A percentile compares a stretch with the other conserved stretches of the same genome.
phyloP scores from a whole-genome alignment of 2,888 invertebrate genomes.

The Nymphalis c-album region DNA sequence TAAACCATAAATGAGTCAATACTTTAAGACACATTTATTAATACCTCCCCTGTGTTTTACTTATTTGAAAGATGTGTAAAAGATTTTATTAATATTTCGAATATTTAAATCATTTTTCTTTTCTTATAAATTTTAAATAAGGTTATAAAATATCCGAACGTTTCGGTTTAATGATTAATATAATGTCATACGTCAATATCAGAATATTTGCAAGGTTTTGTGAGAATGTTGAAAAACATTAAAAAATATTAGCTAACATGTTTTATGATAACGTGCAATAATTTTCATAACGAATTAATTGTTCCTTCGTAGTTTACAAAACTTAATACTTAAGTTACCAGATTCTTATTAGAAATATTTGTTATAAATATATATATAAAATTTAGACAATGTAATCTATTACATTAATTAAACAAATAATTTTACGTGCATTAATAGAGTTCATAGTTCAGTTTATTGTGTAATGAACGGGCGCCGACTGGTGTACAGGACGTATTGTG shows the following conservation, averaged over 20 bases:
- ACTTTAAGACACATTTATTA: no score
- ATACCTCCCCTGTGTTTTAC: no score
- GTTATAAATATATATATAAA: not conserved
- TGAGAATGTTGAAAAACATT: constrained; percentile 52
- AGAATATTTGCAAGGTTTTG: constrained; percentile 40
- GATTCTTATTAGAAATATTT: constrained; percentile 48
- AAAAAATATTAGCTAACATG: constrained; percentile 7
- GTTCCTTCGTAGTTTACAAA: constrained; percentile 17
- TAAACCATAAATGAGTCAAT: not conserved
- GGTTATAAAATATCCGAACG: not conserved
- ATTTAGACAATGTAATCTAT: not conserved
- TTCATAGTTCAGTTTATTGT: constrained; percentile 63
- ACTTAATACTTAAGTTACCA: constrained; percentile 35
- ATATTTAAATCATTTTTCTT: not conserved
- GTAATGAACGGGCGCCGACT: constrained; percentile 36
- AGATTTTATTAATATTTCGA: not conserved
- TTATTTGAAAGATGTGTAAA: no score
- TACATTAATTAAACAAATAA: constrained; percentile 43
- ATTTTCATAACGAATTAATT: not conserved
- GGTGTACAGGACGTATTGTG: constrained; percentile 13
- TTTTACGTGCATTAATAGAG: constrained; percentile 52
- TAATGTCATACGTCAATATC: constrained; percentile 9
- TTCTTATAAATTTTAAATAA: not conserved
- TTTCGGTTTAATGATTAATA: constrained; percentile 5
- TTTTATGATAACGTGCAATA: constrained; percentile 1